Evolutionary conservation across 2,797 vertebrate genomes (phyloP), one percentile per base, ranked within the genome.

Genomic region (Lepilemur ruficaudatus): DNA sequence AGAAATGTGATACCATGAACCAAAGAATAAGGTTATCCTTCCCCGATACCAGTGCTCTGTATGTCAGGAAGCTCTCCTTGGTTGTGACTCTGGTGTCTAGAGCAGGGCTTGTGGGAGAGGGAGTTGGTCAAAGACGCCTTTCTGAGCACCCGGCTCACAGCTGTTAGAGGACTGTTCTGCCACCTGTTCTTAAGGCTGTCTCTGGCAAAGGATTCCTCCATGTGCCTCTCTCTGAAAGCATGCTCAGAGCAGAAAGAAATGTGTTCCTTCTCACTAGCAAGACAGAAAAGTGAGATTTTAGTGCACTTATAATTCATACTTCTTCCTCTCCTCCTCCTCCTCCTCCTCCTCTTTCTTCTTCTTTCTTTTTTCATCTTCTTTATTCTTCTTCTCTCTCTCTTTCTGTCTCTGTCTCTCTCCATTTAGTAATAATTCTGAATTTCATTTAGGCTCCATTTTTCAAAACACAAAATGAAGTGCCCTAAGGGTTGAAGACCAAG

Each of bases 101-200:
- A 52, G 55, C 75, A 30, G 69, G 48, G 30, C 82, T 63, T 4
- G 11, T 73, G 80, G 75, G 67, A 78, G 17, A 79, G 23, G 38
- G 89, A 32, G n/a, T 35, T 79, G 83, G 94, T 84, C 75, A 80
- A 38, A 91, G 89, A 38, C 0, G 78, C 65, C 91, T 83, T 92
- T 90, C 75, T 89, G 70, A 80, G 79, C 9, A 3, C 48, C 69
- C 10, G 22, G 75, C 59, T 35, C 75, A 61, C 96, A 96, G 97
- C 97, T 97, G 96, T 75, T 23, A 0, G 41, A 67, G 80, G 82
- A 32, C 89, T 38, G 69, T 48, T 43, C 17, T 9, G 38, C 94
- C 96, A 96, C 97, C 97, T 97, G 97, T 93, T 96, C 93, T 23
- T 7, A 81, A 83, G 55, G 59, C 94, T 85, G 93, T 72, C 46